Base-by-base conservation (phyloP, 2,113 vertebrate genomes). In the Camelus dromedarius region DNA sequence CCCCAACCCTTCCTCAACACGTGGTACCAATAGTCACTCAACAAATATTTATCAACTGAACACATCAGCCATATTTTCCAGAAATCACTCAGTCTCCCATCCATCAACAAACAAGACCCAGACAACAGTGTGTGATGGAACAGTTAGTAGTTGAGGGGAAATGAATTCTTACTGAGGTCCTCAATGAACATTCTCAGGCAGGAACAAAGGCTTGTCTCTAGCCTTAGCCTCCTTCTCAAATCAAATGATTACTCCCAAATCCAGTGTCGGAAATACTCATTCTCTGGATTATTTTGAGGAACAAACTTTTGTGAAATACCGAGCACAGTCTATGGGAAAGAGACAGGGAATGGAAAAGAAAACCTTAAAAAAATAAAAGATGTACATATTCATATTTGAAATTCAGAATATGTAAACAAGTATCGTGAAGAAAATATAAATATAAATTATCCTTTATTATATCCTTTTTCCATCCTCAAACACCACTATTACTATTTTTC, bases 321-420 rank as follows among this genome's bases (percentile, higher is more conserved):
- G 52, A 46, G 48, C 54, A 75, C 3, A 46, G 18, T 92, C 62
- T 95, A 38, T 76, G 9, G 64, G 6, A 11, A 94, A 73, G n/a
- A 91, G 52, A 35, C 0, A 80, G 32, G 18, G 15, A 69, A 52
- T 38, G 24, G 30, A 50, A 89, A 85, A 70, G 9, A 12, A 79
- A 72, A 67, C 6, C 20, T 69, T 83, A 54, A 94, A 90, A 87
- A 24, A 89, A 62, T 2, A 52, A 52, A 64, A 83, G 1, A 42
- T 42, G 38, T 42, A 73, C 1, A 91, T 38, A 50, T 30, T 93
- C 10, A 14, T 67, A 93, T 82, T 84, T 95, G n/a, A 87, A 94
- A 88, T 38, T 92, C 69, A 86, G 56, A 91, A 52, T 84, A 89
- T 32, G 80, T 9, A 62, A 79, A 48, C 60, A 58, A 96, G 16